Evolutionary conservation across 1,140 invertebrate genomes (phyloP).

Genomic region (Drosophila triauraria): DNA sequence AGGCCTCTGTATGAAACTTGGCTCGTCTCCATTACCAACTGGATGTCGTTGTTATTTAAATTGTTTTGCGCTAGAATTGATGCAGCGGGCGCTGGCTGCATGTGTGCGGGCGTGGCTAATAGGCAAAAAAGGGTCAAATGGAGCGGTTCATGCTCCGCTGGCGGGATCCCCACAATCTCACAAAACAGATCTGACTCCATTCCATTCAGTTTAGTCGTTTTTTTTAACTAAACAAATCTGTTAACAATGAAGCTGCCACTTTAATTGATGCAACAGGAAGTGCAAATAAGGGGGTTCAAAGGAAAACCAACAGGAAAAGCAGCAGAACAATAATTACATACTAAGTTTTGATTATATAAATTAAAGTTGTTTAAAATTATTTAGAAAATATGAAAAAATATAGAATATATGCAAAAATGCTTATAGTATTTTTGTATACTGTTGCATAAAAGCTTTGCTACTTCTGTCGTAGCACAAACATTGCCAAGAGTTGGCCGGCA

Average conservation of each 20-base stretch:
- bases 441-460: too few relatives aligned
- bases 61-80: conserved; percentile 64
- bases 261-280: conserved; percentile 35
- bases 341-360: background rate
- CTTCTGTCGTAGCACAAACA: too few relatives aligned
- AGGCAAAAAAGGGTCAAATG: conserved; percentile 40
- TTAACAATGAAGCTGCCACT: conserved; percentile 20
- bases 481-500: too few relatives aligned
- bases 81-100: conserved; percentile 1
- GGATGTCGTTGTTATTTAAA: conserved; percentile 65
- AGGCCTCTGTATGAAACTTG: conserved; percentile 53
- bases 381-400: background rate
- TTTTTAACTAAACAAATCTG: conserved; percentile 21
- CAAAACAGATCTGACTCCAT: conserved; percentile 18
- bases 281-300: conserved; percentile 10
- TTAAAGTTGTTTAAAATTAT: background rate
- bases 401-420: too few relatives aligned
- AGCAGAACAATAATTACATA: background rate
- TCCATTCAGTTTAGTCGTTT: conserved; percentile 15
- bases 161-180: conserved; percentile 26
- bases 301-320: background rate
- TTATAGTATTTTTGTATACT: too few relatives aligned
- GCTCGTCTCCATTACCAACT: conserved; percentile 65
- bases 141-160: conserved; percentile 31
- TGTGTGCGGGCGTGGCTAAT: conserved; percentile 26